These are phyloP conservation scores for Sebastes hubbsi DNA, from an alignment of 2,797 vertebrate genomes.

Conservation along the genomic window DNA sequence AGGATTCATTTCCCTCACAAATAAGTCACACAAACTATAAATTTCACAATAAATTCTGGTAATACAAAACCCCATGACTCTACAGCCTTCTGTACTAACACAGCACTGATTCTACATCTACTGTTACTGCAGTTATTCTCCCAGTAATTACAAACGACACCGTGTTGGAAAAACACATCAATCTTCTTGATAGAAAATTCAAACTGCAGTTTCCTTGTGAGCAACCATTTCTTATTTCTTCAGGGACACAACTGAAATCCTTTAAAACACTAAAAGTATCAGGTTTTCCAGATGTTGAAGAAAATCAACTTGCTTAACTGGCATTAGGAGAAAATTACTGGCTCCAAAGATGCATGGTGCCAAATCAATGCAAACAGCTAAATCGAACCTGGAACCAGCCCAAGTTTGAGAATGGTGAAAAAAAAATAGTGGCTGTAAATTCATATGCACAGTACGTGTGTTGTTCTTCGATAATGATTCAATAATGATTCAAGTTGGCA, in stretches of 20 bases:
- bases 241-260: neutral
- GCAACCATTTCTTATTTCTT: conserved; percentile 5
- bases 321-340: conserved; percentile 1
- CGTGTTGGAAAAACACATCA: conserved; percentile 27
- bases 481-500: neutral
- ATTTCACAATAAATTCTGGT: neutral
- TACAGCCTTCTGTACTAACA: neutral
- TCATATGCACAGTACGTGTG: neutral
- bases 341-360: neutral
- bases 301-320: conserved; percentile 10
- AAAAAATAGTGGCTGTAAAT: conserved; percentile 4
- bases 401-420: neutral
- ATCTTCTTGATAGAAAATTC: conserved; percentile 28
- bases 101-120: neutral
- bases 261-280: conserved; percentile 2
- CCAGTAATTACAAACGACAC: conserved; percentile 1
- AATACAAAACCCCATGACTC: neutral
- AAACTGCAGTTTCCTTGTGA: conserved; percentile 20
- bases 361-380: conserved; percentile 9
- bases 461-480: neutral
- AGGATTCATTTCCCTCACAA: conserved; percentile 9
- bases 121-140: conserved; percentile 12
- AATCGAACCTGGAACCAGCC: conserved; percentile 7
- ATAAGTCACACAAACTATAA: conserved; percentile 4
- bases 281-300: conserved; percentile 14